Base-by-base conservation (phyloP, 2,888 invertebrate genomes). In the Xestia c-nigrum region DNA sequence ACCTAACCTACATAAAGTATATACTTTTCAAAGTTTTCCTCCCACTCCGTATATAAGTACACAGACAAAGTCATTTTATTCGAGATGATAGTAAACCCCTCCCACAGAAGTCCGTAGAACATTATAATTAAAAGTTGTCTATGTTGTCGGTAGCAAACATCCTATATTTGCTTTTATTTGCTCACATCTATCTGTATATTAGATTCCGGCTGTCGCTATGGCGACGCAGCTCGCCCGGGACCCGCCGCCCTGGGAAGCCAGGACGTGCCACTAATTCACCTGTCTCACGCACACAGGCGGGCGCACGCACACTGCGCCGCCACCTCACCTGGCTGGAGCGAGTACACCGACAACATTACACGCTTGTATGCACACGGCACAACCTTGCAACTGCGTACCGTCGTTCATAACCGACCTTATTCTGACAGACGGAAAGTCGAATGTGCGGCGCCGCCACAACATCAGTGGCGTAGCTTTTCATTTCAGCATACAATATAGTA, bases 161-260 rank as follows among this genome's bases (percentile, higher is more conserved):
- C 86, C 81, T 87, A 85, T 90, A 88, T 90, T 91, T 89, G 87
- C 88, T 92, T 91, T 91, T 92, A 92, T 93, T 93, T 92, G 89
- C 85, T 88, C 87, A 78, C 88, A 85, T 90, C 89, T 91, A 84
- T 84, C 78, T 87, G 83, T 90, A 91, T 92, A 93, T 93, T 91
- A 91, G 91, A 92, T 91, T 90, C 92, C 89, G 92, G 92, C 90
- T 92, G 95, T 95, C 92, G 90, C 92, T 91, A 95, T 95, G 93
- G 91, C 91, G 90, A 95, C 95, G 92, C 86, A 91, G 93, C 93
- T 92, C 92, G 91, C 91, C 93, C 93, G 93, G 93, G 92, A 78
- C 90, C 84, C 88, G 90, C 91, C 90, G 90, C 91, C 91, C 92
- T 86, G 90, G 90, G 88, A 88, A 90, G 88, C 90, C 91, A 90